Percentiles rank a stretch among this genome's conserved stretches.
Evolutionary conservation across 2,888 invertebrate species (phyloP).

Genomic region (Steromphala cineraria): DNA sequence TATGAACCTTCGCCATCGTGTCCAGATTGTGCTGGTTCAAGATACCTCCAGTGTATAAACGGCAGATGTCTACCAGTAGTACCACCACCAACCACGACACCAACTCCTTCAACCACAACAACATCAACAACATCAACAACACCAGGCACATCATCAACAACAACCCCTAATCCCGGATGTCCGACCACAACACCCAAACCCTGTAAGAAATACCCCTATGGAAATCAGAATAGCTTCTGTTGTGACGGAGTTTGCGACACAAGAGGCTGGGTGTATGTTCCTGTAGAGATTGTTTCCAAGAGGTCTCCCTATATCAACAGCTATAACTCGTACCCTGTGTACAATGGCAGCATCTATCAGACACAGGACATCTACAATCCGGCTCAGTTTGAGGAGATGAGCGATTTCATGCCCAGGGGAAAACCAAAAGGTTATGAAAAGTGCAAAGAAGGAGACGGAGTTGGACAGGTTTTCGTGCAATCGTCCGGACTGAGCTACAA

Average conservation of each 20-base stretch:
- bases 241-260: constrained; percentile 60
- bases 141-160: neutral
- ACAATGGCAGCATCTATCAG: constrained; percentile 46
- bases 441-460: constrained; percentile 34
- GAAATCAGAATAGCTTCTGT: constrained; percentile 60
- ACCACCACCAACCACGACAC: neutral
- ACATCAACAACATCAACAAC: neutral
- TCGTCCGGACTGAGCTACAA: constrained; percentile 65
- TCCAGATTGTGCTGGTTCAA: constrained; percentile 54
- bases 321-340: constrained; percentile 57
- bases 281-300: constrained; percentile 60
- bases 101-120: neutral
- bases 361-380: constrained; percentile 58
- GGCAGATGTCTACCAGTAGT: neutral
- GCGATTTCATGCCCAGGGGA: constrained; percentile 28
- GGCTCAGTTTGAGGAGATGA: constrained; percentile 38
- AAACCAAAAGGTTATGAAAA: constrained; percentile 39
- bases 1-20: constrained; percentile 49
- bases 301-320: constrained; percentile 54
- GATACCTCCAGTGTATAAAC: constrained; percentile 9
- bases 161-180: neutral
- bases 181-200: constrained; percentile 14
- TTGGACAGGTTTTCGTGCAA: constrained; percentile 59
- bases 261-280: constrained; percentile 62
- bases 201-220: constrained; percentile 24